Evolutionary conservation across 2,113 vertebrate genomes (phyloP).

Genomic region (Lampris incognitus): DNA sequence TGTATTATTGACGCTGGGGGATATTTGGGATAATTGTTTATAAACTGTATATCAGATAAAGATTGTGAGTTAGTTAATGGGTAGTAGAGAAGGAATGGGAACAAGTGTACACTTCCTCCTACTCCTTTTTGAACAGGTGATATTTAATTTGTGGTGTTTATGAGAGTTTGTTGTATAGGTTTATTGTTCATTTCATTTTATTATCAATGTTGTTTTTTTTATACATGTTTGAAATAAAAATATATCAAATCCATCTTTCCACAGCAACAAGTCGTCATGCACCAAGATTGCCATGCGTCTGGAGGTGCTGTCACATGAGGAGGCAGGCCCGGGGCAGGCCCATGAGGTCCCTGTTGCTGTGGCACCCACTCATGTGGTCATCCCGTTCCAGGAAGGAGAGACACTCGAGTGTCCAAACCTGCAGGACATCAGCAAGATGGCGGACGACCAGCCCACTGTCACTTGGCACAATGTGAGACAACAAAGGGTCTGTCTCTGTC

Average conservation of each 20-base stretch:
- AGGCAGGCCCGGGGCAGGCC: slow-evolving; percentile 31
- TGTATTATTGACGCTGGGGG: too few relatives aligned
- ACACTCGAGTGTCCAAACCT: slow-evolving; percentile 86
- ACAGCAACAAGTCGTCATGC: slow-evolving; percentile 90
- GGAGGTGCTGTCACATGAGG: slow-evolving; percentile 77
- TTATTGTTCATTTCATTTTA: too few relatives aligned
- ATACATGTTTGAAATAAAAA: too few relatives aligned
- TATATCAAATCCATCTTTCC: background rate
- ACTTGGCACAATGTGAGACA: slow-evolving; percentile 86
- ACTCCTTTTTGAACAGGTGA: too few relatives aligned
- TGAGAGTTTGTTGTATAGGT: too few relatives aligned
- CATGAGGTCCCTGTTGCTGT: slow-evolving; percentile 62
- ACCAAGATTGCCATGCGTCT: slow-evolving; percentile 87
- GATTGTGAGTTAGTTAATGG: too few relatives aligned
- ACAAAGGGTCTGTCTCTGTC: background rate
- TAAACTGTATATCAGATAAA: too few relatives aligned
- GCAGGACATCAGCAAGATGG: slow-evolving; percentile 81
- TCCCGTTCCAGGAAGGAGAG: slow-evolving; percentile 75
- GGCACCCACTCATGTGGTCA: slow-evolving; percentile 6
- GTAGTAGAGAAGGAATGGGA: too few relatives aligned
- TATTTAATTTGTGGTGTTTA: too few relatives aligned
- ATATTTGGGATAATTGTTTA: too few relatives aligned
- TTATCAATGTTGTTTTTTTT: too few relatives aligned
- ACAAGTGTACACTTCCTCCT: too few relatives aligned
- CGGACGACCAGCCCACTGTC: slow-evolving; percentile 74